Evolutionary conservation across 1,140 invertebrate genomes (phyloP).

Genomic region (Propsilocerus akamusi): DNA sequence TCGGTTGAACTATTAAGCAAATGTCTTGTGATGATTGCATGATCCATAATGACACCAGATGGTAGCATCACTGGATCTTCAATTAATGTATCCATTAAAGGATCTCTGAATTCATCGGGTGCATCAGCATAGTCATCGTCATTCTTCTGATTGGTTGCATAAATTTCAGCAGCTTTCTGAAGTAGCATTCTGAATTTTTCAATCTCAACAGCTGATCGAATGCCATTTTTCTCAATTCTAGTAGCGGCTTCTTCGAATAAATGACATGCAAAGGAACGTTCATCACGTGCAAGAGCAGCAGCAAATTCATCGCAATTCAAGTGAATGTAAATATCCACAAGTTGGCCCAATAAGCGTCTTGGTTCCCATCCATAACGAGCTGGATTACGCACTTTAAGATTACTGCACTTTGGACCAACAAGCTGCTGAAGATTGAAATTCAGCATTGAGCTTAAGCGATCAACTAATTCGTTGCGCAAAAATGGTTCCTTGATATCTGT

Average conservation of each 20-base stretch:
- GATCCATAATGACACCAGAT: slow-evolving; percentile 88
- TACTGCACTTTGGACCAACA: slow-evolving; percentile 94
- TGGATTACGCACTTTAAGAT: slow-evolving; percentile 88
- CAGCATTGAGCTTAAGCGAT: slow-evolving; percentile 89
- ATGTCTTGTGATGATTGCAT: slow-evolving; percentile 82
- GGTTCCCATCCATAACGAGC: slow-evolving; percentile 97
- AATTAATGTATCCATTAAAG: slow-evolving; percentile 96
- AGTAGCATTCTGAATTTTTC: slow-evolving; percentile 66
- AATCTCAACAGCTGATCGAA: slow-evolving; percentile 68
- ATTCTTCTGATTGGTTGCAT: slow-evolving; percentile 60
- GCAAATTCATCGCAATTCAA: slow-evolving; percentile 84
- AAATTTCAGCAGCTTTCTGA: slow-evolving; percentile 57
- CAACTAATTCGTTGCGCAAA: slow-evolving; percentile 74
- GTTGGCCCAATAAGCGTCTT: slow-evolving; percentile 65
- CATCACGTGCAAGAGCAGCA: slow-evolving; percentile 72
- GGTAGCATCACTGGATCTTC: slow-evolving; percentile 86
- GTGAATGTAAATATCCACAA: slow-evolving; percentile 94
- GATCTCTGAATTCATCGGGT: slow-evolving; percentile 94
- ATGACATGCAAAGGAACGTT: slow-evolving; percentile 86
- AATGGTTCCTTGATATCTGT: slow-evolving; percentile 85
- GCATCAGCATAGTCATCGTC: slow-evolving; percentile 89
- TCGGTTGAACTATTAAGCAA: slow-evolving; percentile 91
- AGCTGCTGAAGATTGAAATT: slow-evolving; percentile 95
- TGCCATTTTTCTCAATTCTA: slow-evolving; percentile 56
- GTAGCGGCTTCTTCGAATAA: slow-evolving; percentile 78